Conservation (phyloP, 2,113 vertebrate species). For the Symphodus melops region DNA sequence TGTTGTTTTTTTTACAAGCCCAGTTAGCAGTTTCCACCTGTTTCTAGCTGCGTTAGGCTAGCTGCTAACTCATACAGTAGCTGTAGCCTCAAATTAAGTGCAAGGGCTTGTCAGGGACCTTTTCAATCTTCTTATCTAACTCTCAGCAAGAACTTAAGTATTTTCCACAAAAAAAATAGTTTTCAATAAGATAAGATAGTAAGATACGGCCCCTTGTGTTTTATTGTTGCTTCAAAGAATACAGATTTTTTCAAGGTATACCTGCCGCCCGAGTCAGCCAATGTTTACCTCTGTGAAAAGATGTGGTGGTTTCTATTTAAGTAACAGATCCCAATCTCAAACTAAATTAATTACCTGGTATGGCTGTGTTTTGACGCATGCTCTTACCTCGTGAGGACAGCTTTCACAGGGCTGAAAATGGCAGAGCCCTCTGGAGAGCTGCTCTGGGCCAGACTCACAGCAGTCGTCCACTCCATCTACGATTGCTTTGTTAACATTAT, state of each 20-base stretch:
- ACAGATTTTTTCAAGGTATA: too few species aligned
- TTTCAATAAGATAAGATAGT: too few species aligned
- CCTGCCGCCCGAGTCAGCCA: not conserved
- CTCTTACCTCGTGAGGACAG: constrained; percentile 91
- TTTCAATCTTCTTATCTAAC: too few species aligned
- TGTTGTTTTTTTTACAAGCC: not conserved
- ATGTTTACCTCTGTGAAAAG: not conserved
- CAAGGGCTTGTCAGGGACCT: too few species aligned
- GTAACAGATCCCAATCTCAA: not conserved
- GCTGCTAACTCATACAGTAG: too few species aligned
- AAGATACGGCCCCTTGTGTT: too few species aligned
- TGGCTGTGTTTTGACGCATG: constrained; percentile 1
- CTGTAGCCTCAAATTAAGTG: not conserved
- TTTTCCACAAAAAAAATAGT: too few species aligned
- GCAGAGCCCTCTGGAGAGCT: constrained; percentile 85
- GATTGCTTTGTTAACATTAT: constrained; percentile 85
- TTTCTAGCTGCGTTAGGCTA: not conserved
- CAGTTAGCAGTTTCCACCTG: not conserved
- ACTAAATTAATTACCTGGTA: not conserved
- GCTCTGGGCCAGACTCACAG: constrained; percentile 78
- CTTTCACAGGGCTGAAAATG: constrained; percentile 89
- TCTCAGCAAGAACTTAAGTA: too few species aligned
- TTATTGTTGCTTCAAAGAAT: too few species aligned
- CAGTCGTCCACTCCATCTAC: constrained; percentile 87
- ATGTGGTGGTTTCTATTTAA: not conserved